Conservation (phyloP, 1,140 invertebrate genomes). For the Drosophila elegans region DNA sequence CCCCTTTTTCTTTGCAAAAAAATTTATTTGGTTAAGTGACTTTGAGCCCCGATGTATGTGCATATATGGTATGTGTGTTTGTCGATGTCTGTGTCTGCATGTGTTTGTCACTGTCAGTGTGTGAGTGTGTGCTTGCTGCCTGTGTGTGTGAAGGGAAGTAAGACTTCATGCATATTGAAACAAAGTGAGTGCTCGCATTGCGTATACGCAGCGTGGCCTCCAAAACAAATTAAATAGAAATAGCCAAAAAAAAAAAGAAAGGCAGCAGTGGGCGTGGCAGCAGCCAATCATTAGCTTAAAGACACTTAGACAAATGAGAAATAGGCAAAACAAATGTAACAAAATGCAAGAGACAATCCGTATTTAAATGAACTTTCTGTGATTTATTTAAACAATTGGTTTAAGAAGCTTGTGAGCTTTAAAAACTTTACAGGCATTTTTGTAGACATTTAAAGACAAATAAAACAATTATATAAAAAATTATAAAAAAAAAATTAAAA, state of each 20-base stretch:
- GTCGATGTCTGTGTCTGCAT: slow-evolving; percentile 12
- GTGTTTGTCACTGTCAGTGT: slow-evolving; percentile 8
- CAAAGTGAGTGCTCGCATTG: slow-evolving; percentile 72
- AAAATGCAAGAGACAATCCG: not conserved
- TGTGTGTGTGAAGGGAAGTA: slow-evolving; percentile 4
- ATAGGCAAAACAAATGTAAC: not conserved
- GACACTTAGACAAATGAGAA: slow-evolving; percentile 3
- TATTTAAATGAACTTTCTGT: too few species aligned
- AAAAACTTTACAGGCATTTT: too few species aligned
- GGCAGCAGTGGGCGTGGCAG: slow-evolving; percentile 21
- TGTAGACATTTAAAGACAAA: too few species aligned
- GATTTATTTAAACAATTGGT: too few species aligned
- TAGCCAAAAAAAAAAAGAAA: not conserved
- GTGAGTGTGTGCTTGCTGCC: slow-evolving; percentile 29
- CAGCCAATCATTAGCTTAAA: slow-evolving; percentile 62
- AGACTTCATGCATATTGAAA: slow-evolving; percentile 73
- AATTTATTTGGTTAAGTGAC: slow-evolving; percentile 82
- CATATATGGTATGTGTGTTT: slow-evolving; percentile 14
- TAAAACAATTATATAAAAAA: too few species aligned
- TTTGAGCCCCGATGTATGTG: slow-evolving; percentile 49
- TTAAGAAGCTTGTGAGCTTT: too few species aligned
- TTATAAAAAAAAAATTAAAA: too few species aligned
- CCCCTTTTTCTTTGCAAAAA: slow-evolving; percentile 42
- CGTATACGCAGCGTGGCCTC: slow-evolving; percentile 68
- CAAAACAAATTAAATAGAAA: slow-evolving; percentile 42